These are phyloP conservation scores for Papilio machaon DNA, from an alignment of 1,140 invertebrate species.

Conservation along the genomic window DNA sequence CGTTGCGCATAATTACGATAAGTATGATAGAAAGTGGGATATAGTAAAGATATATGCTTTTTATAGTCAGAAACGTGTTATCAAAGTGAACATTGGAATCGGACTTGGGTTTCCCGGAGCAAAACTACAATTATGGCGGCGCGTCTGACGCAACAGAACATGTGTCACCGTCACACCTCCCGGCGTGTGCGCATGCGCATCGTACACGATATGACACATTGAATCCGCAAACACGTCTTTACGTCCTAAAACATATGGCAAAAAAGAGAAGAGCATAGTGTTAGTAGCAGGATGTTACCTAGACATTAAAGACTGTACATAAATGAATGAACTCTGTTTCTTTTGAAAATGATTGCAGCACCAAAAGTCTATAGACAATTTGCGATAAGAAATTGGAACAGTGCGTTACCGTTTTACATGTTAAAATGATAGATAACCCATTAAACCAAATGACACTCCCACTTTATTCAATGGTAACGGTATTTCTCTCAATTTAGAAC, in stretches of 20 bases:
- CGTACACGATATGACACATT: not conserved
- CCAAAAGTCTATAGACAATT: not conserved
- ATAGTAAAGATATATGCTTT: not conserved
- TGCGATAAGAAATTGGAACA: not conserved
- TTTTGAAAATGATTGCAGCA: too few relatives aligned
- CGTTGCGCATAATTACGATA: not conserved
- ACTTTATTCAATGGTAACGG: not conserved
- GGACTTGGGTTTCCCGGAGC: constrained; percentile 13
- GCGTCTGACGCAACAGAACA: constrained; percentile 6
- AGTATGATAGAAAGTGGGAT: constrained; percentile 4
- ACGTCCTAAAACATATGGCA: not conserved
- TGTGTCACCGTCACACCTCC: constrained; percentile 26
- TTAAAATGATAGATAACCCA: not conserved
- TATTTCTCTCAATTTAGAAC: not conserved
- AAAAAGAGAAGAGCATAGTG: not conserved
- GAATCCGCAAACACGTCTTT: not conserved
- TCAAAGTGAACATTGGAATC: not conserved
- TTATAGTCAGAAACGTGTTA: not conserved
- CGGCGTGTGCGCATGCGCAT: not conserved
- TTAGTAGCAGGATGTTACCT: too few relatives aligned
- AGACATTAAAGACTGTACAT: too few relatives aligned
- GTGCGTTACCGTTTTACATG: not conserved
- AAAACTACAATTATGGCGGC: constrained; percentile 3
- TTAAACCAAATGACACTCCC: not conserved
- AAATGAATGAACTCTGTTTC: too few relatives aligned